A percentile compares a stretch with the other conserved stretches of the same genome.
phyloP scores from a whole-genome alignment of 2,888 invertebrate genomes.

The Yponomeuta sedellus region DNA sequence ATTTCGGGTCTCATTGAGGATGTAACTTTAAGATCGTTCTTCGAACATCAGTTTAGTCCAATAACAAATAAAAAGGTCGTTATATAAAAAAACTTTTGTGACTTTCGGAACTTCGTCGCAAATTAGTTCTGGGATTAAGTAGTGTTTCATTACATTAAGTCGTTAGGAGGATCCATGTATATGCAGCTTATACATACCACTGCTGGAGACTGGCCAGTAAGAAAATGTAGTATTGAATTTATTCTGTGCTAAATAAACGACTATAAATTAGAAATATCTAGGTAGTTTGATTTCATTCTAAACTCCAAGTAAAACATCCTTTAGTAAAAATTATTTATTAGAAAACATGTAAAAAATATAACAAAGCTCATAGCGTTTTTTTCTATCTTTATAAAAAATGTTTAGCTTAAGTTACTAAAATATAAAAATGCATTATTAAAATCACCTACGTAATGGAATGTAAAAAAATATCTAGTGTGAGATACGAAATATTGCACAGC shows the following conservation, averaged over 20 bases:
- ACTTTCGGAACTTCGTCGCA: no score
- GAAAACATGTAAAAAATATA: conserved; percentile 38
- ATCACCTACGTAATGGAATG: neutral
- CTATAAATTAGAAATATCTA: neutral
- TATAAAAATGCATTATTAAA: neutral
- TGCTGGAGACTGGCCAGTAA: neutral
- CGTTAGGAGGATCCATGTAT: no score
- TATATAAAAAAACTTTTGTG: no score
- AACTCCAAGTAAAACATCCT: conserved; percentile 17
- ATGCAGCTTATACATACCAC: no score
- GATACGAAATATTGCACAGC: neutral
- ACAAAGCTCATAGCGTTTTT: conserved; percentile 17
- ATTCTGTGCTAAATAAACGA: conserved; percentile 2
- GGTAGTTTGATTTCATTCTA: neutral
- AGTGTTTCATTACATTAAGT: no score
- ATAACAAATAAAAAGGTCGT: no score
- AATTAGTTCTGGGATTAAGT: no score
- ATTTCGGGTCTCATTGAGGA: no score
- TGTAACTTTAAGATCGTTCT: no score
- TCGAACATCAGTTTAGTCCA: no score
- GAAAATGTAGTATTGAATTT: neutral
- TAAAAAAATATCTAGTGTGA: neutral
- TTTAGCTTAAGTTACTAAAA: neutral
- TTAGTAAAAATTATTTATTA: conserved; percentile 33
- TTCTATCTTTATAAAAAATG: neutral